phyloP scores from a whole-genome alignment of 2,113 vertebrate genomes.

The Erpornis zantholeuca region DNA sequence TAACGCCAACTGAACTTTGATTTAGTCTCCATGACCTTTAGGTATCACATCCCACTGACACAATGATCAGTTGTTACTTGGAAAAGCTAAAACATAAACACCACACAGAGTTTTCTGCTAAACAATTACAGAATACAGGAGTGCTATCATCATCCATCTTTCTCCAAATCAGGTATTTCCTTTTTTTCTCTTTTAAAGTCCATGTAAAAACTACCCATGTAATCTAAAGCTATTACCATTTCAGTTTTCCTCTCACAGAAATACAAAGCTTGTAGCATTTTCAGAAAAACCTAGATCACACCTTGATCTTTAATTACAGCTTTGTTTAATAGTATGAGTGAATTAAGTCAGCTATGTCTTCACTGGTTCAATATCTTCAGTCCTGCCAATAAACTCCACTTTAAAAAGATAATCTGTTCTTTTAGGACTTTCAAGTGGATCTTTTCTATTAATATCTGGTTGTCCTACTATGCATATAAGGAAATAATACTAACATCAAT shows the following conservation, averaged over 20 bases:
- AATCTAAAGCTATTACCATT: not conserved
- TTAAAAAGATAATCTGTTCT: not conserved
- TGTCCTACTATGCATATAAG: not conserved
- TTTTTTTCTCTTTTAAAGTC: not conserved
- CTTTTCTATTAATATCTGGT: not conserved
- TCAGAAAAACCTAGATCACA: not conserved
- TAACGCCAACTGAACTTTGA: conserved; percentile 18
- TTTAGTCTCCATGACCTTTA: conserved; percentile 36
- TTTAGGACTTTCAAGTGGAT: not conserved
- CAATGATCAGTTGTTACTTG: not conserved
- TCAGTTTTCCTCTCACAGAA: not conserved
- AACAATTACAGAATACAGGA: not conserved
- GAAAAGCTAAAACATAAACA: not conserved
- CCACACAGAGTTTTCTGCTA: not conserved
- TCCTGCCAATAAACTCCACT: not conserved
- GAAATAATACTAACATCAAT: not conserved
- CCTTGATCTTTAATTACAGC: not conserved
- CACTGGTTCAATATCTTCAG: not conserved
- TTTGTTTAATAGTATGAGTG: not conserved
- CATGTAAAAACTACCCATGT: not conserved
- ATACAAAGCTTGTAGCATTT: not conserved
- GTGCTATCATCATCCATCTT: not conserved
- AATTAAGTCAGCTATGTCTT: not conserved
- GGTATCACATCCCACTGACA: conserved; percentile 46
- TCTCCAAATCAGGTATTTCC: not conserved